Evolutionary conservation across 2,113 vertebrate species (phyloP).

Genomic region (Lagopus leucura): DNA sequence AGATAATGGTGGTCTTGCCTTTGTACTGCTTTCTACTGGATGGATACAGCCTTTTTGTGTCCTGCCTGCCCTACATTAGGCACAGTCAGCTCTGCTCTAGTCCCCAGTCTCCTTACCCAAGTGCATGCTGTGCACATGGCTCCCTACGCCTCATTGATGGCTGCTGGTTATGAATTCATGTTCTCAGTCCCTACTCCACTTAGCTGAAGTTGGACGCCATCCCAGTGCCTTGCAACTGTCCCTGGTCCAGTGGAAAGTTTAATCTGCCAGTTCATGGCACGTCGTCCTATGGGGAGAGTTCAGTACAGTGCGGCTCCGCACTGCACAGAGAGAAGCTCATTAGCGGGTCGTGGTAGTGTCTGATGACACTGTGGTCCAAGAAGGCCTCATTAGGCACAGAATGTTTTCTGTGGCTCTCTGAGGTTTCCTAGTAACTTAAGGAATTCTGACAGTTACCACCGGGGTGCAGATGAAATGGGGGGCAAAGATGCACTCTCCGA

Average conservation of each 20-base stretch:
- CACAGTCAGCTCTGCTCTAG: conserved; percentile 14
- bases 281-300: conserved; percentile 40
- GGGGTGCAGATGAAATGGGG: not conserved
- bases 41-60: not conserved
- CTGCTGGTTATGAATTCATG: conserved; percentile 62
- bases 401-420: conserved; percentile 53
- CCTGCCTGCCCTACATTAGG: conserved; percentile 45
- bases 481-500: not conserved
- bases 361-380: conserved; percentile 65
- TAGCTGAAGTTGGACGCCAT: conserved; percentile 65
- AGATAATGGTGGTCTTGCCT: not conserved
- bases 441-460: conserved; percentile 20
- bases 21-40: not conserved
- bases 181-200: conserved; percentile 36
- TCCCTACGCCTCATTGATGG: conserved; percentile 63
- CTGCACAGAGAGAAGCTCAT: conserved; percentile 66
- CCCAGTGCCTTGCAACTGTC: conserved; percentile 68
- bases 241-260: conserved; percentile 68
- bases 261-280: conserved; percentile 58
- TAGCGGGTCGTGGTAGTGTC: conserved; percentile 61
- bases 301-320: conserved; percentile 25
- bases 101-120: conserved; percentile 29
- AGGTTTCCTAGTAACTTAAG: conserved; percentile 53
- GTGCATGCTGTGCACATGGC: conserved; percentile 26
- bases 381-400: conserved; percentile 73